These are phyloP conservation scores for Neelides sp. DNA, from an alignment of 1,140 invertebrate genomes.

Conservation along the genomic window DNA sequence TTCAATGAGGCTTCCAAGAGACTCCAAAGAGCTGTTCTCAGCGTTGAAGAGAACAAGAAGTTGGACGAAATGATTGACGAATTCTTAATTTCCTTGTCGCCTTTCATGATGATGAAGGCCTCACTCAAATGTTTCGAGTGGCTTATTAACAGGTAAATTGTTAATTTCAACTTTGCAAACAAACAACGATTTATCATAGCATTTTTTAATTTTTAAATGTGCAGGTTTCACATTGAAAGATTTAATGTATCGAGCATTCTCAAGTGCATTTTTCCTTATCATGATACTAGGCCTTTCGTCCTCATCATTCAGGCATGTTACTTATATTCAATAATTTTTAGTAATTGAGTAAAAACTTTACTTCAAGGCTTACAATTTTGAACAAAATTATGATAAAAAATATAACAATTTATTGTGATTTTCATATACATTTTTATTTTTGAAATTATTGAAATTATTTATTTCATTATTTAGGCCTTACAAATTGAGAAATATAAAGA, in stretches of 20 bases:
- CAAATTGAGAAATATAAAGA: slow-evolving; percentile 17
- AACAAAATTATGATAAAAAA: too few species aligned
- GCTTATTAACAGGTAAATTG: slow-evolving; percentile 57
- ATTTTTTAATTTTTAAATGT: not conserved
- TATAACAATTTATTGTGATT: too few species aligned
- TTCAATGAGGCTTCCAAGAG: slow-evolving; percentile 59
- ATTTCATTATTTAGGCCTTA: slow-evolving; percentile 7
- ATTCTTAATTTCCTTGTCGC: slow-evolving; percentile 67
- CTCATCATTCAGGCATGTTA: slow-evolving; percentile 52
- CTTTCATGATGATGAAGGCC: slow-evolving; percentile 69
- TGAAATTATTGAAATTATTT: not conserved
- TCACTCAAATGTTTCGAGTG: slow-evolving; percentile 85
- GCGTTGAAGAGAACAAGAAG: slow-evolving; percentile 56
- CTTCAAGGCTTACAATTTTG: too few species aligned
- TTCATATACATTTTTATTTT: too few species aligned
- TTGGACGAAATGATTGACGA: slow-evolving; percentile 61
- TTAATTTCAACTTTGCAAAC: too few species aligned
- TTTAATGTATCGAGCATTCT: slow-evolving; percentile 73
- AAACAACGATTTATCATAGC: not conserved
- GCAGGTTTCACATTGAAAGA: slow-evolving; percentile 71
- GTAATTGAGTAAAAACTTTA: too few species aligned
- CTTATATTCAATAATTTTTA: too few species aligned
- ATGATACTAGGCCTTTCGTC: slow-evolving; percentile 78
- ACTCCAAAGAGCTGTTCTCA: slow-evolving; percentile 67
- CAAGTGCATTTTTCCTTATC: slow-evolving; percentile 71